Conservation (phyloP, 1,140 invertebrate genomes). For the Cephus cinctus region DNA sequence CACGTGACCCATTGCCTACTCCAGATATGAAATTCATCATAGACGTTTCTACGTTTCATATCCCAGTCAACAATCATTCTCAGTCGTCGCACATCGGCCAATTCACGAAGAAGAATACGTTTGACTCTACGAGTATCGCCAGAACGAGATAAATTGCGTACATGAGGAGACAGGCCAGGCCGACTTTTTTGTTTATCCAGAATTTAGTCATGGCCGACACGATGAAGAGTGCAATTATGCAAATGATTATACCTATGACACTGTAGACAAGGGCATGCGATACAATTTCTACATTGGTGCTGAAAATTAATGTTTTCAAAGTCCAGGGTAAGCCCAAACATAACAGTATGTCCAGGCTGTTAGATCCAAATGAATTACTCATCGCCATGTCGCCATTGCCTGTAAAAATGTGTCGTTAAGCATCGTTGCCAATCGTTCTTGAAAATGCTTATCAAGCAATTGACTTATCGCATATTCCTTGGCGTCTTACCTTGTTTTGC, state of each 20-base stretch:
- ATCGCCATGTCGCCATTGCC: constrained; percentile 83
- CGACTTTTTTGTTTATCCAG: constrained; percentile 60
- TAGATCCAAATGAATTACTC: constrained; percentile 81
- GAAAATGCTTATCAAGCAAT: neutral
- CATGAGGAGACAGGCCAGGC: constrained; percentile 58
- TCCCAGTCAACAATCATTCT: neutral
- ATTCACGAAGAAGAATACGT: constrained; percentile 57
- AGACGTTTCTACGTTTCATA: no score
- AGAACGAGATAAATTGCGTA: constrained; percentile 66
- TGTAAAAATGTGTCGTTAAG: no score
- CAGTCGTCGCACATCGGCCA: constrained; percentile 43
- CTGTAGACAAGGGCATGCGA: constrained; percentile 66
- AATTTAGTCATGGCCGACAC: constrained; percentile 61
- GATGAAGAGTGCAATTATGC: constrained; percentile 60
- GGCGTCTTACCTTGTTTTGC: constrained; percentile 68
- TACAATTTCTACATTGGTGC: constrained; percentile 56
- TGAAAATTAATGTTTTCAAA: constrained; percentile 66
- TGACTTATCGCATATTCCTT: neutral
- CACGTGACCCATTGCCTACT: no score
- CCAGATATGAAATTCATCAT: no score
- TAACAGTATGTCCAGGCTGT: constrained; percentile 82
- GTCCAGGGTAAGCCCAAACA: constrained; percentile 85
- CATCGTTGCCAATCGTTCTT: no score
- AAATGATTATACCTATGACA: constrained; percentile 62
- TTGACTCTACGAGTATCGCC: constrained; percentile 61